Conservation (phyloP, 92 coral and sea anemone species). For the Umimayanthus chanpuru region DNA sequence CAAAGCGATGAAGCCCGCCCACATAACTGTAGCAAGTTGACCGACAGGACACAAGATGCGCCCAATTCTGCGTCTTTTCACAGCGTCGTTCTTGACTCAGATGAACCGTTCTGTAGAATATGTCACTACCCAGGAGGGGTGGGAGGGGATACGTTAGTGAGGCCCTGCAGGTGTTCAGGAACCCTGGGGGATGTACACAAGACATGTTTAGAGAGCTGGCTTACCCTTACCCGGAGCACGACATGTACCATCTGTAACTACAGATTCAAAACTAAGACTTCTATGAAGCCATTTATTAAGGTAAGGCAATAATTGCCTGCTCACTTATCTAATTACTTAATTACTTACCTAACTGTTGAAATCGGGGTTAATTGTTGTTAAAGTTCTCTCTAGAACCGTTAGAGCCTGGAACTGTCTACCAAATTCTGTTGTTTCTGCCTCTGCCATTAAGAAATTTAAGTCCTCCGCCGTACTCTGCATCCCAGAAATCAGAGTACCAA, state of each 20-base stretch:
- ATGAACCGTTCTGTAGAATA: conserved; percentile 56
- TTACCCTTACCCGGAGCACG: conserved; percentile 38
- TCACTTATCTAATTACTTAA: background rate
- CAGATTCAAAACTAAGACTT: conserved; percentile 50
- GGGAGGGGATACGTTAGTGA: conserved; percentile 46
- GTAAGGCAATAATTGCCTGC: conserved; percentile 1
- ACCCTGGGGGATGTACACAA: conserved; percentile 68
- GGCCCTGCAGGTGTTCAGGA: conserved; percentile 67
- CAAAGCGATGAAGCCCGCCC: background rate
- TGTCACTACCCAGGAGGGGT: conserved; percentile 41
- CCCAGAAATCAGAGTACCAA: no score
- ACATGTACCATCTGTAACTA: conserved; percentile 60
- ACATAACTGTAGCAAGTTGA: conserved; percentile 15
- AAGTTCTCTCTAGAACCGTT: no score
- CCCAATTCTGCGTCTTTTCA: conserved; percentile 1
- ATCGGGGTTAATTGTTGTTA: no score
- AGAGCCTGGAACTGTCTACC: no score
- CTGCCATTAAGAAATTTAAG: no score
- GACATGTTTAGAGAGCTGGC: conserved; percentile 59
- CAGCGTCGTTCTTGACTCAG: background rate
- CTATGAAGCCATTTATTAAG: conserved; percentile 49
- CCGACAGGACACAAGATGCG: background rate
- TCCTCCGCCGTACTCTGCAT: no score
- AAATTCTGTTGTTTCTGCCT: no score
- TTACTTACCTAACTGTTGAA: background rate